Evolutionary conservation across 2,113 vertebrate genomes (phyloP).

Genomic region (Vidua macroura): DNA sequence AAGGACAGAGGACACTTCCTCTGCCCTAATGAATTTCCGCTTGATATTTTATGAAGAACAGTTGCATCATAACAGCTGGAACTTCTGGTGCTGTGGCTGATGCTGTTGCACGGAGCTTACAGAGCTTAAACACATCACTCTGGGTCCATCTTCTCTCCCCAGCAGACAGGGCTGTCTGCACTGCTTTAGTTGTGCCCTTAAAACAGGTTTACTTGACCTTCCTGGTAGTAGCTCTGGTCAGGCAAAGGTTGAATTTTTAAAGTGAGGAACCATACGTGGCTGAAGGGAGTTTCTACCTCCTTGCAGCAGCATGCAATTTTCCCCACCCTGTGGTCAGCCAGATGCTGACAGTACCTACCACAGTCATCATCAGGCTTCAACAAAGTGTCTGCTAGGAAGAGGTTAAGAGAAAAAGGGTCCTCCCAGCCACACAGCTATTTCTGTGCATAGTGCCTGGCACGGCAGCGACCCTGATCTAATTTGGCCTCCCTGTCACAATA

Average conservation of each 20-base stretch:
- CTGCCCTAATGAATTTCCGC: not conserved
- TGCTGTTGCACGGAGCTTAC: fast-evolving
- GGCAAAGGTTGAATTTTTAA: not conserved
- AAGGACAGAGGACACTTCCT: not conserved
- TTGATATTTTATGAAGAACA: not conserved
- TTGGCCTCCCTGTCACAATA: not conserved
- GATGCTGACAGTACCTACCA: not conserved
- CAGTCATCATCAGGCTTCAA: not conserved
- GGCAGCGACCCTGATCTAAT: not conserved
- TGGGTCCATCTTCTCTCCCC: not conserved
- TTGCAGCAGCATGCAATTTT: not conserved
- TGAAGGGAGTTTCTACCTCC: not conserved
- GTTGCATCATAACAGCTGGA: not conserved
- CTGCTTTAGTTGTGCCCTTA: not conserved
- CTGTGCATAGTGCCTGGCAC: not conserved
- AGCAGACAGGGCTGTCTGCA: not conserved
- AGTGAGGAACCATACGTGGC: fast-evolving
- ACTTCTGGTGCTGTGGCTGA: not conserved
- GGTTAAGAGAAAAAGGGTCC: not conserved
- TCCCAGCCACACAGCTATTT: not conserved
- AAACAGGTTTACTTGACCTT: not conserved
- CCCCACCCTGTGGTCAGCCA: not conserved
- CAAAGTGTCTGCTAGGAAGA: not conserved
- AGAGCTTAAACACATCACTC: not conserved
- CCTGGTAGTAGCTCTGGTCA: not conserved